Evolutionary conservation across 1,140 invertebrate genomes (phyloP).

Genomic region (Nasonia giraulti): DNA sequence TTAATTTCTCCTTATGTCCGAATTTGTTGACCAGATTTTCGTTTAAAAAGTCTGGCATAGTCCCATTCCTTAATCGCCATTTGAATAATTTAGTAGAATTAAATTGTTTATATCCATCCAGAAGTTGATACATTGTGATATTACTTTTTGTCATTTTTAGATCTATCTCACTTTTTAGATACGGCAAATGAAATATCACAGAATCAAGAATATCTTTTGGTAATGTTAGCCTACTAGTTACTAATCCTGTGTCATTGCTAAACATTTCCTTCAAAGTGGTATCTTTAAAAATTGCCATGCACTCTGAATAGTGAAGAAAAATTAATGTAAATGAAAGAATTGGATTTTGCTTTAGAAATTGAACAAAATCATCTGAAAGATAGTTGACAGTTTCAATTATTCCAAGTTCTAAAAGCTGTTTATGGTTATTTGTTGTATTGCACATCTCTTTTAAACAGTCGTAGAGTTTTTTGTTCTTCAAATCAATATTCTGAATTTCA

Average conservation of each 20-base stretch:
- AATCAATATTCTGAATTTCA: constrained; percentile 51
- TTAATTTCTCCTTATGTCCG: constrained; percentile 78
- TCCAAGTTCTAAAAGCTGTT: constrained; percentile 63
- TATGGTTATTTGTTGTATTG: constrained; percentile 53
- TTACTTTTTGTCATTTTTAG: constrained; percentile 69
- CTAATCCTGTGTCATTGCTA: constrained; percentile 51
- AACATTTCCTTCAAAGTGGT: constrained; percentile 60
- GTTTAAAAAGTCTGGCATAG: constrained; percentile 77
- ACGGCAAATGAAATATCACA: constrained; percentile 56
- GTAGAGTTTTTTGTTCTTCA: constrained; percentile 63
- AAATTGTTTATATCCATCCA: constrained; percentile 76
- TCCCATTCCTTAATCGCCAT: constrained; percentile 73
- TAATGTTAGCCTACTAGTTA: constrained; percentile 52
- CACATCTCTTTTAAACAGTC: constrained; percentile 63
- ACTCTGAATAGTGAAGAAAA: constrained; percentile 61
- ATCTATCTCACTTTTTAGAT: constrained; percentile 66
- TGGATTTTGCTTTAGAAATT: constrained; percentile 69
- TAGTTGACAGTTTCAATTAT: constrained; percentile 63
- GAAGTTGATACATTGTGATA: constrained; percentile 76
- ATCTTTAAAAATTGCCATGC: constrained; percentile 33
- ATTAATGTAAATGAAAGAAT: constrained; percentile 68
- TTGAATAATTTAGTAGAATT: constrained; percentile 76
- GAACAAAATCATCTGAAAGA: constrained; percentile 59
- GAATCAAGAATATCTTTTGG: constrained; percentile 59
- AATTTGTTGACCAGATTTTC: constrained; percentile 76